Base-by-base conservation (phyloP, 2,888 invertebrate genomes). In the Spilosoma lubricipeda region DNA sequence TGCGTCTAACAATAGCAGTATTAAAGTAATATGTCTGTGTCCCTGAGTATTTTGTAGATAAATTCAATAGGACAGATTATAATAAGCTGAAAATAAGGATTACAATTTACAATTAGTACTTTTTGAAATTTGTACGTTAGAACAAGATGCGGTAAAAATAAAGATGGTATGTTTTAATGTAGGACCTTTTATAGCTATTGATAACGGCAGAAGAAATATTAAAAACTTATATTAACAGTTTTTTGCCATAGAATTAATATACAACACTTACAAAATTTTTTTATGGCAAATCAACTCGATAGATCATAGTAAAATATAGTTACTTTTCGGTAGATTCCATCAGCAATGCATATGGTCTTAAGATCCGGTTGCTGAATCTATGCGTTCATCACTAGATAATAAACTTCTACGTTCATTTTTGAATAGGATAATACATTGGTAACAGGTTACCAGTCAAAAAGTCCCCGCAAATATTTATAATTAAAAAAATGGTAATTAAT, bases 1-100 rank as follows among this genome's bases (percentile, higher is more conserved):
- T 92, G 93, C 91, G 90, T 92, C 90, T 90, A 86, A 88, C 83
- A 89, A 89, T 89, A 92, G 91, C 92, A 93, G 93, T 93, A 93
- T 93, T 93, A 91, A 85, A 88, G 80, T 88, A 88, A 85, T 77
- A 83, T 86, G 87, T 85, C 88, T 89, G 85, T 90, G 86, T 88
- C 87, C 87, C 86, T 86, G 90, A 91, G 90, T 92, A 91, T 91
- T 90, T 89, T 89, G 87, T 90, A 90, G 85, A 87, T 88, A 85
- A 85, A 87, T 79, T 86, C 88, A 88, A 89, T 93, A 90, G 88
- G 78, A 90, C 90, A 86, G 87, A 87, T 84, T 84, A 89, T 82
- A 76, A 86, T 89, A 91, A 87, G 77, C 80, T 77, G 80, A 78
- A 59, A 83, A 84, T 85, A 85, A 84, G 86, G 83, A 87, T 82